A percentile compares a stretch with the other conserved stretches of the same genome.
Evolutionary conservation across 1,140 invertebrate genomes (phyloP).

Genomic region (Heliconius himera): DNA sequence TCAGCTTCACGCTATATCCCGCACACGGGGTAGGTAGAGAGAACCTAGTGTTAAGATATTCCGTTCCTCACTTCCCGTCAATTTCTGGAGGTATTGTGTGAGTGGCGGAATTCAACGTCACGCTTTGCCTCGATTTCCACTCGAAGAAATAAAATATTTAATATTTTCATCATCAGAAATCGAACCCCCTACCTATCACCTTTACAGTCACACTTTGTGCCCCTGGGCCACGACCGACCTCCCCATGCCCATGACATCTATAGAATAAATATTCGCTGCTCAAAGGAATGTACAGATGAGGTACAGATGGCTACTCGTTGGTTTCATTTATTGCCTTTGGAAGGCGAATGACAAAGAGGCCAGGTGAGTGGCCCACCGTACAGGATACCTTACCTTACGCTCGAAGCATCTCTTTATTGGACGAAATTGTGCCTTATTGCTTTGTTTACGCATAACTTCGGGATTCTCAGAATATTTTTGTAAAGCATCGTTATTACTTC

Average conservation of each 20-base stretch:
- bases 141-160: too few species aligned
- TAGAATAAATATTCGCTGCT: conserved; percentile 71
- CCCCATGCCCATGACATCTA: conserved; percentile 53
- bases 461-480: conserved; percentile 36
- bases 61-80: too few species aligned
- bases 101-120: too few species aligned
- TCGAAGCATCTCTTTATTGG: conserved; percentile 74
- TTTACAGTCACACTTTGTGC: too few species aligned
- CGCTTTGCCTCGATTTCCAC: too few species aligned
- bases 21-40: too few species aligned
- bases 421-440: conserved; percentile 68
- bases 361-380: conserved; percentile 37
- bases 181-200: too few species aligned
- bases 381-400: conserved; percentile 67
- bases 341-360: conserved; percentile 16
- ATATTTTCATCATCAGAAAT: too few species aligned
- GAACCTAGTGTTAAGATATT: too few species aligned
- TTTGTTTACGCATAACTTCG: conserved; percentile 62
- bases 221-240: too few species aligned
- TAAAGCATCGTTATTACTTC: conserved; percentile 27
- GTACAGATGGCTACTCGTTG: conserved; percentile 37
- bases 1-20: conserved; percentile 19
- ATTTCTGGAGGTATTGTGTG: too few species aligned
- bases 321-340: conserved; percentile 24
- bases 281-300: conserved; percentile 53